Percentiles rank a stretch among this genome's conserved stretches.
Evolutionary conservation across 2,113 vertebrate species (phyloP).

Genomic region (Ceyx margarethae): DNA sequence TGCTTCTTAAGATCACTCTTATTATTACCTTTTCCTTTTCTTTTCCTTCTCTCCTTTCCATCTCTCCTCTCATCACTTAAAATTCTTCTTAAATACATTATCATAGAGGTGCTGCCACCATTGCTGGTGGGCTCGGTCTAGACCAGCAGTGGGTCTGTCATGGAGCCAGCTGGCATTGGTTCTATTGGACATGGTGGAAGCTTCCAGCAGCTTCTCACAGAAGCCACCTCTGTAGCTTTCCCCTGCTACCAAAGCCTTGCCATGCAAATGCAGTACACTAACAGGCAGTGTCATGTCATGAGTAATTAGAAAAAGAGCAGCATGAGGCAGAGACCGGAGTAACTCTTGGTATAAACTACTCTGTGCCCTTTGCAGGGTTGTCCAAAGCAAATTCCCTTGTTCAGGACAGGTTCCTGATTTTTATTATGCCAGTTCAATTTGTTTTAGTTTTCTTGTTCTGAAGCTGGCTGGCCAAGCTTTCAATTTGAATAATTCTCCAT

Average conservation of each 20-base stretch:
- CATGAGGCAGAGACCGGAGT: neutral
- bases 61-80: neutral
- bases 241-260: neutral
- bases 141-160: accelerated
- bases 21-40: neutral
- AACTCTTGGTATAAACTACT: accelerated
- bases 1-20: neutral
- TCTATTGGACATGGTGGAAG: neutral
- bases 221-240: neutral
- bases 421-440: neutral
- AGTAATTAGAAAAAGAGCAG: neutral
- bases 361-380: neutral
- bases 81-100: neutral
- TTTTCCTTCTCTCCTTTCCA: neutral
- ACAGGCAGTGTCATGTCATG: neutral
- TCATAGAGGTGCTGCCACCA: neutral
- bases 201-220: neutral
- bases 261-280: neutral
- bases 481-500: neutral
- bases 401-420: neutral
- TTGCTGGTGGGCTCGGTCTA: neutral
- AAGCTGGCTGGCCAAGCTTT: neutral
- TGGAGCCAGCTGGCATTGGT: no score
- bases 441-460: neutral
- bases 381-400: neutral